Conservation (phyloP, 2,113 vertebrate species). For the Sapayoa aenigma region DNA sequence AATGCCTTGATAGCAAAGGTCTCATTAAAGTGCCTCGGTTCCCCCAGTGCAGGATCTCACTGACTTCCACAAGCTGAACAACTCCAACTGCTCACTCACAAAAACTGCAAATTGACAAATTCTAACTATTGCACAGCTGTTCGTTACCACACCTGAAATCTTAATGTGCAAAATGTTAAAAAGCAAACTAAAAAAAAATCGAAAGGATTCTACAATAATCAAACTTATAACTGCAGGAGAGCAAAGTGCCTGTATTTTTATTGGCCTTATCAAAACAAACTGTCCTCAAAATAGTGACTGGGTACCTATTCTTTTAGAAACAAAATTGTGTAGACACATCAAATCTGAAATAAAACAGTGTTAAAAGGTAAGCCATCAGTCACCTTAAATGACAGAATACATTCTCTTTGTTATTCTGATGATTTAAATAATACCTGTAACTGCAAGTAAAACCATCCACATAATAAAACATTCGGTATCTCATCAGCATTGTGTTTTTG, state of each 20-base stretch:
- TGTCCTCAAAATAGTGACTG: not conserved
- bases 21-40: not conserved
- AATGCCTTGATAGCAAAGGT: not conserved
- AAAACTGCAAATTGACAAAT: not conserved
- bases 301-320: constrained; percentile 19
- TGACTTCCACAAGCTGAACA: not conserved
- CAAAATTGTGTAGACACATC: not conserved
- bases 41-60: not conserved
- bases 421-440: not conserved
- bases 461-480: not conserved
- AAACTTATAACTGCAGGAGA: not conserved
- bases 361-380: constrained; percentile 5
- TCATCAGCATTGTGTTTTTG: not conserved
- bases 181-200: not conserved
- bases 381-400: not conserved
- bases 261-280: not conserved
- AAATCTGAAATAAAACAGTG: not conserved
- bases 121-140: not conserved
- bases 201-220: not conserved
- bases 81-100: not conserved
- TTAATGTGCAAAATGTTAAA: not conserved
- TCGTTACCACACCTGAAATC: not conserved
- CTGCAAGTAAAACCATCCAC: not conserved
- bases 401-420: not conserved
- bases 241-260: not conserved